A percentile compares a stretch with the other conserved stretches of the same genome.
Evolutionary conservation across 35 echinoderm and acorn worm genomes (phyloP).

Genomic region (Anneissia japonica): DNA sequence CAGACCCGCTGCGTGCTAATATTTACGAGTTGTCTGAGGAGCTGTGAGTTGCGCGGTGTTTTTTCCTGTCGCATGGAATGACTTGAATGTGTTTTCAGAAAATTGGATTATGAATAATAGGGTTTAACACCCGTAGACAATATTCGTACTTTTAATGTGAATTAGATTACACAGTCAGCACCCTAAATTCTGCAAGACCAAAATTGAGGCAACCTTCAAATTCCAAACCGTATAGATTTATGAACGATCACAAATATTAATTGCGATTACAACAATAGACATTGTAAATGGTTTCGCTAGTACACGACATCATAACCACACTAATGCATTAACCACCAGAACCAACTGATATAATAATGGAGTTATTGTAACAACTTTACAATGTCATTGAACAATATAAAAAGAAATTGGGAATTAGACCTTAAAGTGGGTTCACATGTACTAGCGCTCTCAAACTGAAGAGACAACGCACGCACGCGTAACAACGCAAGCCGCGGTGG

Average conservation of each 20-base stretch:
- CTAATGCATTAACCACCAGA: background rate
- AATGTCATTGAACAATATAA: too few relatives aligned
- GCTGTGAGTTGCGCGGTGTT: background rate
- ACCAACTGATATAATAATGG: too few relatives aligned
- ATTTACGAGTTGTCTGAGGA: background rate
- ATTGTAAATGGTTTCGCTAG: background rate
- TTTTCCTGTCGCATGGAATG: background rate
- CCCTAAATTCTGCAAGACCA: background rate
- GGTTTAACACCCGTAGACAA: background rate
- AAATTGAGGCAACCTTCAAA: background rate
- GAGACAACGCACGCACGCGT: too few relatives aligned
- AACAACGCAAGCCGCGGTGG: too few relatives aligned
- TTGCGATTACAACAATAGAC: background rate
- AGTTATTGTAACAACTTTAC: too few relatives aligned
- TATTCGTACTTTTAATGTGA: background rate
- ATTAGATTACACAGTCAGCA: background rate
- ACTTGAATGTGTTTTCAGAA: background rate
- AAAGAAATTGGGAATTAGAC: too few relatives aligned
- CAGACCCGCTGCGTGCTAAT: background rate
- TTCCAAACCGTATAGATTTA: too few relatives aligned
- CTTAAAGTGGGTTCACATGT: too few relatives aligned
- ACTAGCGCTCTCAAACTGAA: too few relatives aligned
- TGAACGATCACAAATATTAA: background rate
- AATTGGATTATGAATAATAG: background rate
- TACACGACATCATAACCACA: background rate